A percentile compares a stretch with the other conserved stretches of the same genome.
phyloP scores from a whole-genome alignment of 2,113 vertebrate genomes.

The Python bivittatus region DNA sequence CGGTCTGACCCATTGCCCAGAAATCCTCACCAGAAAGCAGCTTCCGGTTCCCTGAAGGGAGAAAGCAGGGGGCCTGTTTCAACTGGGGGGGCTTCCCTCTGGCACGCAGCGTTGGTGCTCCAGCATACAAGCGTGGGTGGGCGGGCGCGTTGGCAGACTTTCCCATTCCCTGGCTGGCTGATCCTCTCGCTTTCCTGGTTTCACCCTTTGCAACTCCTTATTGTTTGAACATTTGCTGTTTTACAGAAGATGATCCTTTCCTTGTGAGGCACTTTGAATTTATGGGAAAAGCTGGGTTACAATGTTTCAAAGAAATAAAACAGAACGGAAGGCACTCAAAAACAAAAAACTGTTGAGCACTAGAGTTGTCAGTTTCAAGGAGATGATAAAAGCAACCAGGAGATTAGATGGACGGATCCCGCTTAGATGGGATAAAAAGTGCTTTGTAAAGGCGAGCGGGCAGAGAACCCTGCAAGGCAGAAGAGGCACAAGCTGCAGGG shows the following conservation, averaged over 20 bases:
- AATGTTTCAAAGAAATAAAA: background rate
- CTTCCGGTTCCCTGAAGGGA: background rate
- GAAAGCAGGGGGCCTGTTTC: background rate
- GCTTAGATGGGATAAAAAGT: background rate
- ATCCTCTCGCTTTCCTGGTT: background rate
- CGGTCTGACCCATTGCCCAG: background rate
- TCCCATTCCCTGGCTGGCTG: background rate
- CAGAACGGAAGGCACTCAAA: background rate
- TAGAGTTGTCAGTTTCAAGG: background rate
- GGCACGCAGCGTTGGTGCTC: too few species aligned
- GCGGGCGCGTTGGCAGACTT: background rate
- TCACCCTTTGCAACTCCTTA: background rate
- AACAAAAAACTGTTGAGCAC: rapidly evolving
- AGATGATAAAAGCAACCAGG: background rate
- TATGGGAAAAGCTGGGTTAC: background rate
- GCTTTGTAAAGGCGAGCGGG: too few species aligned
- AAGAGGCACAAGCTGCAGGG: background rate
- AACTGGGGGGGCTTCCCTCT: too few species aligned
- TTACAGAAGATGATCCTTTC: background rate
- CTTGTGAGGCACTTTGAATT: background rate
- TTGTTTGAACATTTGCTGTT: background rate
- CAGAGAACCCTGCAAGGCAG: too few species aligned
- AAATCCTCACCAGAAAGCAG: background rate
- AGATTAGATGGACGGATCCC: background rate
- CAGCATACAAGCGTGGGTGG: background rate